These are phyloP conservation scores for Cetoscarus ocellatus DNA, from an alignment of 2,797 vertebrate species.

Conservation along the genomic window DNA sequence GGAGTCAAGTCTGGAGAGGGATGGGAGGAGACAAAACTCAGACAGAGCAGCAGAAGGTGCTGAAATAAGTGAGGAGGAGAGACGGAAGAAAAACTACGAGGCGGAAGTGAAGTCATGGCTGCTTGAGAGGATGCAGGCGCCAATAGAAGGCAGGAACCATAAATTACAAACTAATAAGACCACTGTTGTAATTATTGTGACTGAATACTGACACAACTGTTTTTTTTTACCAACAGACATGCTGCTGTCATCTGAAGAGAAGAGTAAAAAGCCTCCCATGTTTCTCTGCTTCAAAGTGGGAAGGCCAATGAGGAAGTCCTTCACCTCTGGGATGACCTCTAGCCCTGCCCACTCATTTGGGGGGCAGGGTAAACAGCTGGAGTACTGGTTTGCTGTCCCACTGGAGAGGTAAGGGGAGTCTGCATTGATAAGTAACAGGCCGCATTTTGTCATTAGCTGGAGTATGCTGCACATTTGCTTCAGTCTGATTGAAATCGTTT, in stretches of 20 bases:
- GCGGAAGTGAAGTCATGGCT: constrained; percentile 95
- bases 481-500: too few relatives aligned
- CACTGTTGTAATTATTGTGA: neutral
- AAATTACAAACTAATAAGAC: neutral
- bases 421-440: too few relatives aligned
- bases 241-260: constrained; percentile 95
- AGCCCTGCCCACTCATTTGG: constrained; percentile 88
- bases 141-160: constrained; percentile 91
- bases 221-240: constrained; percentile 88
- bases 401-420: constrained; percentile 90
- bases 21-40: constrained; percentile 52
- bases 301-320: constrained; percentile 98
- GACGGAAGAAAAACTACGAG: constrained; percentile 85
- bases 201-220: neutral
- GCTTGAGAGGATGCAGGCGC: constrained; percentile 94
- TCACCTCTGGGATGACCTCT: constrained; percentile 84
- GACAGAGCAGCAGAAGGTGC: constrained; percentile 66
- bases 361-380: constrained; percentile 89
- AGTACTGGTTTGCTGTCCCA: constrained; percentile 99
- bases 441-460: too few relatives aligned
- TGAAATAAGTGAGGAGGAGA: constrained; percentile 71
- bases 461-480: too few relatives aligned
- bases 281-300: constrained; percentile 99
- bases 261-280: constrained; percentile 98
- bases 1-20: constrained; percentile 55